Conservation (phyloP, 2,888 invertebrate genomes). For the Idaea straminata region DNA sequence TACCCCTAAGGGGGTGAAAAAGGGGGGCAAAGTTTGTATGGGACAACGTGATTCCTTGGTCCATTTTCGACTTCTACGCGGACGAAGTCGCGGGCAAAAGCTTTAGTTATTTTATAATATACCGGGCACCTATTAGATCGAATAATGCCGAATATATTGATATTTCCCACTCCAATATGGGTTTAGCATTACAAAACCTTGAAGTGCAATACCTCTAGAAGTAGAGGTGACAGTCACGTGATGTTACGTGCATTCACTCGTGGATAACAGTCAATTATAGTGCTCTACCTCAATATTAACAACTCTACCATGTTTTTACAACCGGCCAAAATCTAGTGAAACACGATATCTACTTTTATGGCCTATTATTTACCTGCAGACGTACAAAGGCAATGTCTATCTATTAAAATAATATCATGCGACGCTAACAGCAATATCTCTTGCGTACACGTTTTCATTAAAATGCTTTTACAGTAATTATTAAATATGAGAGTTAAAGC, state of each 20-base stretch:
- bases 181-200: slow-evolving; percentile 20
- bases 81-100: no score
- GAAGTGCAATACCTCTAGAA: slow-evolving; percentile 27
- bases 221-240: slow-evolving; percentile 56
- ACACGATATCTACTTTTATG: slow-evolving; percentile 12
- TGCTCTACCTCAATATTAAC: slow-evolving; percentile 55
- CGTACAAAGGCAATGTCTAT: not conserved
- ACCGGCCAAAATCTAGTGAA: not conserved
- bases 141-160: not conserved
- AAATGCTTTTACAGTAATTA: slow-evolving; percentile 55
- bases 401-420: slow-evolving; percentile 10
- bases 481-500: slow-evolving; percentile 43
- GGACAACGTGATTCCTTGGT: no score
- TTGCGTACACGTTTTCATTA: slow-evolving; percentile 47
- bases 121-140: no score
- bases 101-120: no score
- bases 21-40: no score
- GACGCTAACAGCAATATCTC: slow-evolving; percentile 43
- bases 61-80: no score
- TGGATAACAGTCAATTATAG: slow-evolving; percentile 63
- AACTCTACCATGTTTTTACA: slow-evolving; percentile 15
- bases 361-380: not conserved
- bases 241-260: slow-evolving; percentile 56
- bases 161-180: not conserved
- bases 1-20: no score